These are phyloP conservation scores for Noctua comes DNA, from an alignment of 2,888 invertebrate genomes.

Conservation along the genomic window DNA sequence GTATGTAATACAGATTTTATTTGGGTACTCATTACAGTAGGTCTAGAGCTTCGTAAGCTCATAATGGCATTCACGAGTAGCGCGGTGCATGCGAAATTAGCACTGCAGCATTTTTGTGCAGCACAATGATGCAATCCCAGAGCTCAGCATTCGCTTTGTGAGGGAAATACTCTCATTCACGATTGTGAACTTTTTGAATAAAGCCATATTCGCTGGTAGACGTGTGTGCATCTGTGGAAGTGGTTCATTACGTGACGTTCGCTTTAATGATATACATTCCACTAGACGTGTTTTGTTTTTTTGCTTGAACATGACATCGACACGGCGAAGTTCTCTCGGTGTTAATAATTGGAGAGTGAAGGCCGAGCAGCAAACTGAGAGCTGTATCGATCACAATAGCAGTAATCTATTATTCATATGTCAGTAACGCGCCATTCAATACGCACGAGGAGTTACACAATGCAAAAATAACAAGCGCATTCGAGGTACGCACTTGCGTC, in stretches of 20 bases:
- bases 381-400: constrained; percentile 69
- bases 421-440: constrained; percentile 48
- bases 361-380: constrained; percentile 58
- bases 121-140: constrained; percentile 86
- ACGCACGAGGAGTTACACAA: constrained; percentile 71
- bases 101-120: constrained; percentile 85
- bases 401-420: constrained; percentile 65
- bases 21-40: constrained; percentile 69
- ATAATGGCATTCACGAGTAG: constrained; percentile 82
- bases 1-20: constrained; percentile 58
- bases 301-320: constrained; percentile 33
- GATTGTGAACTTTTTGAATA: constrained; percentile 85
- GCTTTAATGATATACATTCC: constrained; percentile 65
- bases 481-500: constrained; percentile 74
- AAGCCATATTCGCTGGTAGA: constrained; percentile 78
- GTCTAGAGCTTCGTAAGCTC: constrained; percentile 74
- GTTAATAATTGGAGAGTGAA: constrained; percentile 63
- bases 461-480: constrained; percentile 69
- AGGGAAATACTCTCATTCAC: constrained; percentile 78
- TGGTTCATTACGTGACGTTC: constrained; percentile 77
- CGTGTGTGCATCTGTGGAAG: constrained; percentile 71
- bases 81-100: constrained; percentile 85
- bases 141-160: constrained; percentile 82
- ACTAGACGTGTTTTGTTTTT: constrained; percentile 46
- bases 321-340: constrained; percentile 33